Base-by-base conservation (phyloP, 2,888 invertebrate genomes). In the Spicauda simplicius region DNA sequence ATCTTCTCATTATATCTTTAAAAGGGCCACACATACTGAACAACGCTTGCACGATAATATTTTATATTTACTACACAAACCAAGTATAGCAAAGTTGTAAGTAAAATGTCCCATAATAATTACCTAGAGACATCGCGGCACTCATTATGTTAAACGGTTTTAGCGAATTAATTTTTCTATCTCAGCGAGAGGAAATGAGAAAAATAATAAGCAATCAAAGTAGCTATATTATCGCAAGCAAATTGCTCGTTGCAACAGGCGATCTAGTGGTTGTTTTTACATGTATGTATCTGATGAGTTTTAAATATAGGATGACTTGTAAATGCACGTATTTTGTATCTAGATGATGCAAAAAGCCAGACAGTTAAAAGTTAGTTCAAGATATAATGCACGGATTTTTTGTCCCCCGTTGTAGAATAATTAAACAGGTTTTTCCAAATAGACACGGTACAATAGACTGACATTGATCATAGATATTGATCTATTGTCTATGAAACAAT, bases 151-250 rank as follows among this genome's bases (percentile, higher is more conserved):
- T 73, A 70, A 70, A 73, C 70, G 64, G 72, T 73, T 68, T 16
- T 60, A 65, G 54, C 30, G 45, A 74, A 73, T 73, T 70, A 68
- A 73, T 76, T 66, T 80, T 79, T 79, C 76, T 79, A 75, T 77
- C 71, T 68, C 68, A 18, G 56, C 55, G 71, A 76, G 74, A 81
- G 83, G 85, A 85, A 84, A 84, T 83, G 80, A 83, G 81, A 79
- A 79, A 75, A 80, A 80, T 80, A 79, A 77, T 73, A 68, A 78
- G 73, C 74, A 80, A 80, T 80, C 79, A 77, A 73, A 75, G 67
- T 67, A 65, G 20, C 33, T 33, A 52, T 57, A 58, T 55, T 60
- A 66, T 56, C 55, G 66, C 50, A 66, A 33, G 60, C 16, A 56
- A 50, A 66, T 61, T 50, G 37, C 66, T 60, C 60, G 56, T 48